Evolutionary conservation across 2,113 vertebrate genomes (phyloP).

Genomic region (Procavia capensis): DNA sequence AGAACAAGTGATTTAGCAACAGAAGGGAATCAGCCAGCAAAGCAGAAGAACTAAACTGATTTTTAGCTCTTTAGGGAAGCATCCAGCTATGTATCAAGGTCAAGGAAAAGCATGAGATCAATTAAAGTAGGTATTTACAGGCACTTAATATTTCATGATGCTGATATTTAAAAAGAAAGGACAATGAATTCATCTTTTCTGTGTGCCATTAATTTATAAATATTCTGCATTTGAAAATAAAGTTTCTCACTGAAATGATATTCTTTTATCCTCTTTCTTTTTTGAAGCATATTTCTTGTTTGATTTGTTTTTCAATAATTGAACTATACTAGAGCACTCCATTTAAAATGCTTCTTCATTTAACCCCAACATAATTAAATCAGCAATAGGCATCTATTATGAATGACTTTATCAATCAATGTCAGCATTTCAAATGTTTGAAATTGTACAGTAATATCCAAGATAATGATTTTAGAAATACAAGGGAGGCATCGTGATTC

Average conservation of each 20-base stretch:
- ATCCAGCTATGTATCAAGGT: conserved; percentile 66
- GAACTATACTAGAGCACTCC: conserved; percentile 65
- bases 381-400: conserved; percentile 76
- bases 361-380: conserved; percentile 79
- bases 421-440: conserved; percentile 78
- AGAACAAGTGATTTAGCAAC: conserved; percentile 60
- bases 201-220: conserved; percentile 67
- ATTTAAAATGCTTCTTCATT: conserved; percentile 78
- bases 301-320: conserved; percentile 77
- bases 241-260: conserved; percentile 60
- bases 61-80: conserved; percentile 57
- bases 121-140: conserved; percentile 76
- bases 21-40: conserved; percentile 61
- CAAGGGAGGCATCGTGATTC: conserved; percentile 56
- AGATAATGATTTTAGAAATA: conserved; percentile 76
- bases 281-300: conserved; percentile 67
- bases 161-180: conserved; percentile 77
- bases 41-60: conserved; percentile 16
- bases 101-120: conserved; percentile 70
- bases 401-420: conserved; percentile 79
- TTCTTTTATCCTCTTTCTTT: conserved; percentile 56
- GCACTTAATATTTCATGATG: conserved; percentile 74
- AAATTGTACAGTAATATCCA: conserved; percentile 74
- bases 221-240: conserved; percentile 66
- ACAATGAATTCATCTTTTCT: conserved; percentile 67